Evolutionary conservation across 1,140 invertebrate species (phyloP).

Genomic region (Ganaspis sp.): DNA sequence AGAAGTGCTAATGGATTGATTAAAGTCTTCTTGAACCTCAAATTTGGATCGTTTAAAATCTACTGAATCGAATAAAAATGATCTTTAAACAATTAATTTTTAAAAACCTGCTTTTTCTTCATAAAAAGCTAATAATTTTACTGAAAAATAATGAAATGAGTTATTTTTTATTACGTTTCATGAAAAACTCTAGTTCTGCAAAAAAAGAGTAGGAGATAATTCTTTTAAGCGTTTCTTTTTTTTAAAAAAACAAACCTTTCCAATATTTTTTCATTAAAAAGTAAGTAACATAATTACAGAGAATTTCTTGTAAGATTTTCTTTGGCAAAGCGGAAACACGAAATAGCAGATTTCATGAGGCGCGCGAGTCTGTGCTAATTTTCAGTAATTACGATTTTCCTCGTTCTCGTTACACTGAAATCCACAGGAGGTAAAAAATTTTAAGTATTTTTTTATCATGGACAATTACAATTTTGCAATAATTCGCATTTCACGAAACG

Average conservation of each 20-base stretch:
- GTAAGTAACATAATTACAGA: not conserved
- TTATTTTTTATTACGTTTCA: too few relatives aligned
- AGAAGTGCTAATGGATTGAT: too few relatives aligned
- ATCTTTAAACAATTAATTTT: too few relatives aligned
- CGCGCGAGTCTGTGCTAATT: conserved; percentile 7
- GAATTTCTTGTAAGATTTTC: conserved; percentile 19
- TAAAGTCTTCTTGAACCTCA: too few relatives aligned
- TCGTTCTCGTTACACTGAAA: conserved; percentile 21
- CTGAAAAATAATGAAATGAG: too few relatives aligned
- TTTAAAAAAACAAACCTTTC: not conserved
- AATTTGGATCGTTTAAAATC: too few relatives aligned
- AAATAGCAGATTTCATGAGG: conserved; percentile 27
- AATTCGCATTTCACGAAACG: not conserved
- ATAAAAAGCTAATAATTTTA: too few relatives aligned
- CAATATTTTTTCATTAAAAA: not conserved
- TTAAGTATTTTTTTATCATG: not conserved
- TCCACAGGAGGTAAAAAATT: conserved; percentile 9
- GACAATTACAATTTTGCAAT: not conserved
- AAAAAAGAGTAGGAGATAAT: too few relatives aligned
- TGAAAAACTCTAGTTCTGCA: too few relatives aligned
- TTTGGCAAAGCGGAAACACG: not conserved
- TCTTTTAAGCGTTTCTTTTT: too few relatives aligned
- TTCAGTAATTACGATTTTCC: conserved; percentile 23
- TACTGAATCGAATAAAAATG: too few relatives aligned
- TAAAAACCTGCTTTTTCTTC: too few relatives aligned